Evolutionary conservation across 2,113 vertebrate genomes (phyloP), one percentile per base, ranked within the genome.

Genomic region (Cairina moschata): DNA sequence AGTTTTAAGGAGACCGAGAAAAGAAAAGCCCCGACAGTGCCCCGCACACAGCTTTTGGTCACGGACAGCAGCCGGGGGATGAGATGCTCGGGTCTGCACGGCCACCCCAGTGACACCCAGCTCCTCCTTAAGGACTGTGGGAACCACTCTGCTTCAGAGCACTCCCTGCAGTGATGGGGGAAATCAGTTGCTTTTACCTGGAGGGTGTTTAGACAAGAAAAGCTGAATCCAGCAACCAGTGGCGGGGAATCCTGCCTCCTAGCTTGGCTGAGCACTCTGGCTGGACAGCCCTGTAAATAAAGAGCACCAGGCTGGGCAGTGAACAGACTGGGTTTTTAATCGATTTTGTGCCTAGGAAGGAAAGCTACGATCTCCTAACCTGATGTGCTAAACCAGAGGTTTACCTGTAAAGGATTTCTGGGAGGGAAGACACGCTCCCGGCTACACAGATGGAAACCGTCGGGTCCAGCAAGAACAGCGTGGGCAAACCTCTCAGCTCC

Each of bases 361-460:
- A 91, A 79, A 88, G 29, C 10, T 72, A 17, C 0, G 0, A 52
- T 63, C 25, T 80, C 63, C 28, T 77, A 52, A 82, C 69, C 8
- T 22, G 56, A 59, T 23, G 40, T 31, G 18, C 25, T 87, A 90
- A 65, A 73, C 16, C 6, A 23, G 34, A 81, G 38, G 32, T 73
- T 63, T 48, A 83, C 54, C 67, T 76, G 71, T n/a, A 67, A 58
- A 40, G 11, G 46, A 44, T 56, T 72, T 40, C 36, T 66, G 0
- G 0, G 23, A 65, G 32, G 31, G 31, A 76, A 87, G 42, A 40
- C 0, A 0, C 1, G 0, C 69, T 80, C 44, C 36, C 44, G 36
- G 13, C 44, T 58, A 28, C 0, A 0, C 16, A 75, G 52, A 31
- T 5, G 21, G 14, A 72, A 86, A 52, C 8, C 63, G 52, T 3